Percentiles rank a stretch among this genome's conserved stretches.
phyloP scores from a whole-genome alignment of 2,797 vertebrate genomes.

The Molossus molossus region DNA sequence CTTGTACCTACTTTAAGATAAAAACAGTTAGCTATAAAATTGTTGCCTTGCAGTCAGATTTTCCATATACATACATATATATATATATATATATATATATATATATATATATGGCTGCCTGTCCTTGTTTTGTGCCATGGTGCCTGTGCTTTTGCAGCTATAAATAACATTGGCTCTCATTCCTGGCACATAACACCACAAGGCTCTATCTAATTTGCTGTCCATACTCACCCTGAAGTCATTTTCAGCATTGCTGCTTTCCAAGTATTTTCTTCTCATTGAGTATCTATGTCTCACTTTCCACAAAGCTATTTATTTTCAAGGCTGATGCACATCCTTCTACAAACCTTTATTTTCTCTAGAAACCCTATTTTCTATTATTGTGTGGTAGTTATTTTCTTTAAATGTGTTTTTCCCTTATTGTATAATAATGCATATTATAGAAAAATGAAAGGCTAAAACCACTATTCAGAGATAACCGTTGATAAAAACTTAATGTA shows the following conservation, averaged over 20 bases:
- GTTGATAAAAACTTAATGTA: not conserved
- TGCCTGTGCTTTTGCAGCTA: conserved; percentile 69
- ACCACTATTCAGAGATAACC: not conserved
- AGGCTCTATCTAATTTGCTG: conserved; percentile 75
- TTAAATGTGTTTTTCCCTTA: not conserved
- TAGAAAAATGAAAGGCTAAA: not conserved
- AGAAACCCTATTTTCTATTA: not conserved
- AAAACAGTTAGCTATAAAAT: conserved; percentile 77
- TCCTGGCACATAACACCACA: conserved; percentile 70
- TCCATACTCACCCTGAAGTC: conserved; percentile 67
- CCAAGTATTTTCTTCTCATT: conserved; percentile 77
- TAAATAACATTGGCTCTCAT: conserved; percentile 76
- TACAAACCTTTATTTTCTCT: not conserved
- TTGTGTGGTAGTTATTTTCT: not conserved
- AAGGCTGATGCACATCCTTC: conserved; percentile 27
- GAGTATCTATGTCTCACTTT: conserved; percentile 56
- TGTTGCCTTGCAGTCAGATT: conserved; percentile 73
- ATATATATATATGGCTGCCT: conserved; percentile 57
- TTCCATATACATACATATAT: conserved; percentile 76
- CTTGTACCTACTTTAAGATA: conserved; percentile 72
- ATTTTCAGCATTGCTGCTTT: conserved; percentile 71
- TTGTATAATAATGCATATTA: not conserved
- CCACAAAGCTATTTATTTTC: conserved; percentile 27
- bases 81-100: conserved; percentile 55
- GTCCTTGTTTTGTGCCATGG: conserved; percentile 75